phyloP scores from a whole-genome alignment of 2,113 vertebrate genomes.

The Sylvilagus bachmani region DNA sequence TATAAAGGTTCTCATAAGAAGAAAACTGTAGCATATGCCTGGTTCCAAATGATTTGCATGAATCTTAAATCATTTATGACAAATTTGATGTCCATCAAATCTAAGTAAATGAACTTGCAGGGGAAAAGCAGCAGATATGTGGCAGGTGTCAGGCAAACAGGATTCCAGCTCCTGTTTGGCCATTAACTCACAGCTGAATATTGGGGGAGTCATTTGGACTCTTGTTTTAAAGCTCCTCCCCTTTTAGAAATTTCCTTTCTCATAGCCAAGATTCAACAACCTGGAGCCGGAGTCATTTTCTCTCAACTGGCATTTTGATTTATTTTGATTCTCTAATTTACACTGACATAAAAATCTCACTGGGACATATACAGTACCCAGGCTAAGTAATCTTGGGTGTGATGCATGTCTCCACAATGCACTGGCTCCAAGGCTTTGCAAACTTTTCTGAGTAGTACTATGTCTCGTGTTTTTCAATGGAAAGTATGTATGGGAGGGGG shows the following conservation, averaged over 20 bases:
- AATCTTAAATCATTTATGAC: not conserved
- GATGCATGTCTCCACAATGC: not conserved
- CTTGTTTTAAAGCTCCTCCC: not conserved
- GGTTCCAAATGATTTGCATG: not conserved
- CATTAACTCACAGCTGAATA: not conserved
- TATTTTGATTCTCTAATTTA: slow-evolving; percentile 9
- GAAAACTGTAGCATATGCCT: not conserved
- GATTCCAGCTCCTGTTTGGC: too few relatives aligned
- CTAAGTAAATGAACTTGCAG: not conserved
- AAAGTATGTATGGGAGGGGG: too few relatives aligned
- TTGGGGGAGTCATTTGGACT: not conserved
- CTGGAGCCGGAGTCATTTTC: not conserved
- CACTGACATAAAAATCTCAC: slow-evolving; percentile 9
- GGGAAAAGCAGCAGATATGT: not conserved
- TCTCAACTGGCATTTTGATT: not conserved
- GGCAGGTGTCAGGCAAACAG: not conserved
- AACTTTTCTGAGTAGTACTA: not conserved
- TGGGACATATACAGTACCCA: not conserved
- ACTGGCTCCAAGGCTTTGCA: not conserved
- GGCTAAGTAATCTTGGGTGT: not conserved
- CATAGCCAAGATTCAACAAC: not conserved
- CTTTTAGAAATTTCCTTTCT: not conserved
- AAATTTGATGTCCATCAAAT: not conserved
- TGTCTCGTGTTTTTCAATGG: not conserved
- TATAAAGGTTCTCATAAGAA: slow-evolving; percentile 34